Evolutionary conservation across 2,113 vertebrate species (phyloP).

Genomic region (Brachyhypopomus gauderio): DNA sequence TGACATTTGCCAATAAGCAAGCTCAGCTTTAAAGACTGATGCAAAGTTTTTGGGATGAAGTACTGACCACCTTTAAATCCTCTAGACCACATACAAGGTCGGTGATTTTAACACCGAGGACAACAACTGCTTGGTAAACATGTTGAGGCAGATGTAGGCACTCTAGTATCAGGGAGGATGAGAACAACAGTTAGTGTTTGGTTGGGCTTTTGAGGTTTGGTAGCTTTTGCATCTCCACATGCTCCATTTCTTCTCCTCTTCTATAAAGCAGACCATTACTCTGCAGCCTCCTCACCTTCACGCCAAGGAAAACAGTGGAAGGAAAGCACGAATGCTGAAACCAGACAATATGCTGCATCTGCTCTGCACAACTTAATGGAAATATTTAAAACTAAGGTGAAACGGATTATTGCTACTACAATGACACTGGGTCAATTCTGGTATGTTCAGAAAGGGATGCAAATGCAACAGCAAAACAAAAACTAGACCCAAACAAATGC

Average conservation of each 20-base stretch:
- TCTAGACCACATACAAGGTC: conserved; percentile 11
- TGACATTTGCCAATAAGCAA: neutral
- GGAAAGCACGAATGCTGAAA: neutral
- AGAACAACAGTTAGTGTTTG: conserved; percentile 54
- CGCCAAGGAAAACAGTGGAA: conserved; percentile 9
- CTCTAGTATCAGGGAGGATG: conserved; percentile 41
- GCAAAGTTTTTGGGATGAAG: neutral
- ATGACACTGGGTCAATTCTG: conserved; percentile 45
- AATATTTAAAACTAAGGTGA: conserved; percentile 24
- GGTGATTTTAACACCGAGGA: conserved; percentile 19
- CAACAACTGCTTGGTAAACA: conserved; percentile 34
- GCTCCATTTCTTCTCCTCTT: conserved; percentile 4
- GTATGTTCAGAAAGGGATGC: conserved; percentile 21
- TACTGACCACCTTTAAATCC: conserved; percentile 30
- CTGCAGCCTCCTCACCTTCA: conserved; percentile 21
- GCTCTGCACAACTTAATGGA: conserved; percentile 1
- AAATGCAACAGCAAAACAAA: conserved; percentile 41
- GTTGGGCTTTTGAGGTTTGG: conserved; percentile 44
- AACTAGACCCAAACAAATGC: conserved; percentile 24
- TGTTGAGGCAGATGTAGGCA: conserved; percentile 47
- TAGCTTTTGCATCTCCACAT: conserved; percentile 45
- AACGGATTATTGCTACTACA: conserved; percentile 57
- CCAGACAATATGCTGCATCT: neutral
- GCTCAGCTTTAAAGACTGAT: neutral
- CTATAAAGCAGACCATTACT: conserved; percentile 26